phyloP scores from a whole-genome alignment of 2,888 invertebrate genomes.

The Suillia variegata region DNA sequence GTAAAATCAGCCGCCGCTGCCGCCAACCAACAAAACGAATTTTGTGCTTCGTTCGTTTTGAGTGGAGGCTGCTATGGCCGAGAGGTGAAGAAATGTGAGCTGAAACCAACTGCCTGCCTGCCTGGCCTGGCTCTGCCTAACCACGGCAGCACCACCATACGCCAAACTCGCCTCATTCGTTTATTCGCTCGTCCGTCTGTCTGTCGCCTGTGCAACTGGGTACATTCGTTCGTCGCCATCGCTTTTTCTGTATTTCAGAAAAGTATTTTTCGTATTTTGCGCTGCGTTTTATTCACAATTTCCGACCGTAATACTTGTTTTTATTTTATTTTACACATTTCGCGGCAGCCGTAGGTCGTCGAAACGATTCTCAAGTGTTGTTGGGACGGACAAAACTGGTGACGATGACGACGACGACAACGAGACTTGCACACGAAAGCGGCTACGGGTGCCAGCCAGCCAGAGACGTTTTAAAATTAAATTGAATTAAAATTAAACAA shows the following conservation, averaged over 20 bases:
- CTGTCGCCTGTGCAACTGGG: neutral
- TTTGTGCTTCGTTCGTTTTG: slow-evolving; percentile 6
- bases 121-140: too few relatives aligned
- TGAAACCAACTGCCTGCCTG: slow-evolving; percentile 4
- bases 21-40: slow-evolving; percentile 9
- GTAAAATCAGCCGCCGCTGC: neutral
- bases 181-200: too few relatives aligned
- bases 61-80: slow-evolving; percentile 23
- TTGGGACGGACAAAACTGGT: too few relatives aligned
- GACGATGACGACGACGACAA: neutral
- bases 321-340: slow-evolving; percentile 10
- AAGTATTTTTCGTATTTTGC: neutral
- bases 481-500: slow-evolving; percentile 8
- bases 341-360: neutral
- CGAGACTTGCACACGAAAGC: neutral
- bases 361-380: slow-evolving; percentile 10
- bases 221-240: neutral
- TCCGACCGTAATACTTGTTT: slow-evolving; percentile 15
- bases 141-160: too few relatives aligned
- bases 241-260: slow-evolving; percentile 1
- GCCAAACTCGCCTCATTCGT: too few relatives aligned
- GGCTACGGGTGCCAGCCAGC: neutral
- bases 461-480: slow-evolving; percentile 7
- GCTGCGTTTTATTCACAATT: slow-evolving; percentile 13
- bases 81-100: slow-evolving; percentile 3